phyloP scores from a whole-genome alignment of 2,113 vertebrate genomes.

The Burhinus bistriatus region DNA sequence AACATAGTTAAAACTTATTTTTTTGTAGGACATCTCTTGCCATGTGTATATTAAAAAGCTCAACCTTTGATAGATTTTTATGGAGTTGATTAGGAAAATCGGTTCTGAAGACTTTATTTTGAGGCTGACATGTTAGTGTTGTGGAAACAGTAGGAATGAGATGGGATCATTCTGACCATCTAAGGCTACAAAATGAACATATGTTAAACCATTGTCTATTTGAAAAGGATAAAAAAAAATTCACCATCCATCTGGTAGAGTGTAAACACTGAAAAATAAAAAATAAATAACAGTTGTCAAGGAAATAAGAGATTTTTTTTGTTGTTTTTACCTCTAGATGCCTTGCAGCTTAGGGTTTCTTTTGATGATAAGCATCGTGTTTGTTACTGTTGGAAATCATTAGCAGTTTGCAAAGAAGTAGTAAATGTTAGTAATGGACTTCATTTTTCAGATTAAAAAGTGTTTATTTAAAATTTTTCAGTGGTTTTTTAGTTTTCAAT shows the following conservation, averaged over 20 bases:
- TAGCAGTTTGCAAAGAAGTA: not conserved
- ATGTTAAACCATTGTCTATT: not conserved
- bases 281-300: constrained; percentile 7
- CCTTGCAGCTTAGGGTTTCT: not conserved
- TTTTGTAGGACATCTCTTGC: not conserved
- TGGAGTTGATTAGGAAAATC: not conserved
- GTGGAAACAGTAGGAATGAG: not conserved
- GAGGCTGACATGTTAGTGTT: not conserved
- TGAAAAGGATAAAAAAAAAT: not conserved
- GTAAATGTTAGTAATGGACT: not conserved
- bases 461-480: not conserved
- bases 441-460: not conserved
- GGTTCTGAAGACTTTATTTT: not conserved
- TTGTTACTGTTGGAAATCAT: not conserved
- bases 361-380: not conserved
- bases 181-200: not conserved
- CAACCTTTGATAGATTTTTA: not conserved
- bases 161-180: not conserved
- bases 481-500: not conserved
- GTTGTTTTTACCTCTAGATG: not conserved
- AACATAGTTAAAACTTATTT: not conserved
- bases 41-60: not conserved
- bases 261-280: not conserved
- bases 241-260: not conserved
- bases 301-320: not conserved